Base-by-base conservation (phyloP, 1,140 invertebrate species). In the Gonioctena quinquepunctata region DNA sequence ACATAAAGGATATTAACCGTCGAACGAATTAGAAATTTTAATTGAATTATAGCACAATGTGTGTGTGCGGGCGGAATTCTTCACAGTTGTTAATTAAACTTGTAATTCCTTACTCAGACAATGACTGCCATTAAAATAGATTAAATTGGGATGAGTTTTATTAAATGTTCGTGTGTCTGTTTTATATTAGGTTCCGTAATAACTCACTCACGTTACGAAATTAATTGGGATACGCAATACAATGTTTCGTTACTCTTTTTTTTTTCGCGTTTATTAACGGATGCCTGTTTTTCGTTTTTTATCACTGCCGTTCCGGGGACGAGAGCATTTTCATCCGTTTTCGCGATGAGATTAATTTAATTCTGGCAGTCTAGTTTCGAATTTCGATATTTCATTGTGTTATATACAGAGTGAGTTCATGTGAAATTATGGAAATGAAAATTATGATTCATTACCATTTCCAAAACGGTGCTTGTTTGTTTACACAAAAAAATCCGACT, bases 101-200 rank as follows among this genome's bases (percentile, higher is more conserved):
- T 78, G 78, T 81, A 81, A 81, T 81, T 81, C 76, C 76, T 74
- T 76, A 71, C 77, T 77, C 72, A 79, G 79, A 80, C 78, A 79
- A 81, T 81, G 79, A 78, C 77, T 75, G 79, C 76, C 74, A 80
- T 81, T 79, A 81, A 81, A 81, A 79, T 81, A 81, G 79, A 81
- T 81, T 81, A 81, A 81, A 81, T 81, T 80, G 70, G 78, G 79
- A 79, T 80, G 78, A 77, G 77, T 81, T 81, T 81, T 81, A 81
- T 81, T 80, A 80, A 81, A 81, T 78, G 78, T 74, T 73, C 70
- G 76, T 73, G 73, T 79, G 77, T 79, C 76, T 77, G 76, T 77
- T 77, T 75, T 75, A 75, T 77, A 77, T 77, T 73, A 74, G 70
- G 70, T 73, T 70, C 62, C 60, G 71, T 73, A 70, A 73, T 73